These are phyloP conservation scores for Podiceps cristatus DNA, from an alignment of 2,113 vertebrate genomes.

Conservation along the genomic window DNA sequence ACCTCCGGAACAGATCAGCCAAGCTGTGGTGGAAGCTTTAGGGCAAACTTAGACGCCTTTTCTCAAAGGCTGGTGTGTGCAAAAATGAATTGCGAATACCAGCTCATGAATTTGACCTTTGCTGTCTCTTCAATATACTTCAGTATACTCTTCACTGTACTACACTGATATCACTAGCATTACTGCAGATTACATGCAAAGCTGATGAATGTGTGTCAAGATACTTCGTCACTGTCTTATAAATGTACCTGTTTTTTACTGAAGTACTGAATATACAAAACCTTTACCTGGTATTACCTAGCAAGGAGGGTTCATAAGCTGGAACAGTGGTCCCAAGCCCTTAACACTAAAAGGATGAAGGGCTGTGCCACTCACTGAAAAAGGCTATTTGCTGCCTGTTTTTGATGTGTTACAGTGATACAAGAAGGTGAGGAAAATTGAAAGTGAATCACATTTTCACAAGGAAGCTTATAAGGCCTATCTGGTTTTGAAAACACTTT, in stretches of 20 bases:
- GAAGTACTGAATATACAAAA: neutral
- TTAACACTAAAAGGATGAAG: neutral
- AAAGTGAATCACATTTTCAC: neutral
- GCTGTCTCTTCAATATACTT: neutral
- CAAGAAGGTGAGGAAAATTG: neutral
- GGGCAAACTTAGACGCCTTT: neutral
- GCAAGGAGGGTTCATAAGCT: neutral
- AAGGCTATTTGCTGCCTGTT: neutral
- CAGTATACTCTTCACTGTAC: too few relatives aligned
- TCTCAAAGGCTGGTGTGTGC: neutral
- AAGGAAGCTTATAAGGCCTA: neutral
- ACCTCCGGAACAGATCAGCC: neutral
- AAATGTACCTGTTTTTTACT: neutral
- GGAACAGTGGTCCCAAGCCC: neutral
- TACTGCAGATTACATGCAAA: neutral
- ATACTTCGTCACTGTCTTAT: neutral
- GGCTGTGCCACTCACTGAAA: neutral
- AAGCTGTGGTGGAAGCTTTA: neutral
- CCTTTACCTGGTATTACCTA: neutral
- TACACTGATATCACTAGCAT: accelerated
- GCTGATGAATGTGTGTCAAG: neutral
- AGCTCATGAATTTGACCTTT: neutral
- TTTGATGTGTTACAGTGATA: neutral
- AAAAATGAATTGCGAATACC: neutral
- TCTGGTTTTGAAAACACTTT: neutral